A percentile compares a stretch with the other conserved stretches of the same genome.
Evolutionary conservation across 2,888 invertebrate species (phyloP).

Genomic region (Phoenoteleia sp.): DNA sequence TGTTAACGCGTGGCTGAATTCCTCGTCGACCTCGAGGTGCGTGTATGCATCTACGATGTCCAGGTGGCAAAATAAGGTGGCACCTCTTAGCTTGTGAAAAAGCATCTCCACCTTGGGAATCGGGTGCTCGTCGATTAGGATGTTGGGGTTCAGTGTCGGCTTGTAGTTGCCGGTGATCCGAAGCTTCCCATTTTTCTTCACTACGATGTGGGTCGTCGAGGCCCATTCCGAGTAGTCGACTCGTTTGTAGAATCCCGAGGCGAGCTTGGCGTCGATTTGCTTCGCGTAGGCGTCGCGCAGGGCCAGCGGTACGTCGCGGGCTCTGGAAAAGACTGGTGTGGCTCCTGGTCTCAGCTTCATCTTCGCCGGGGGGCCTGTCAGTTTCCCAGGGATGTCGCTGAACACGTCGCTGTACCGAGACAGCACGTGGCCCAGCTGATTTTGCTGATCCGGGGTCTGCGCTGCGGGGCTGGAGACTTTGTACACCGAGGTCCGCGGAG

Average conservation of each 20-base stretch:
- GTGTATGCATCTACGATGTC: conserved; percentile 17
- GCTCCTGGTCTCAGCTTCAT: conserved; percentile 10
- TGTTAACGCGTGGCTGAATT: conserved; percentile 30
- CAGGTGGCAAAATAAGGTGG: conserved; percentile 5
- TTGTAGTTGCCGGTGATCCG: conserved; percentile 40
- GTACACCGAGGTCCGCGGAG: no score
- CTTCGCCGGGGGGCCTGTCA: not conserved
- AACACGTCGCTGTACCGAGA: conserved; percentile 9
- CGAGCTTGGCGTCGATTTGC: not conserved
- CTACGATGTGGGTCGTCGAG: conserved; percentile 24
- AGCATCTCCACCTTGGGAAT: conserved; percentile 30
- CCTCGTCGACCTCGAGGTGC: conserved; percentile 27
- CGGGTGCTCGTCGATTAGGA: conserved; percentile 52
- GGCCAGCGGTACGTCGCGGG: conserved; percentile 14
- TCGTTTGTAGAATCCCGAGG: not conserved
- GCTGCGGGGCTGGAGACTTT: no score
- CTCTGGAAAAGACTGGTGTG: not conserved
- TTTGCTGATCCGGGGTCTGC: no score
- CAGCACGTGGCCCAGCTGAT: no score
- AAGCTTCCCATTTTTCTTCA: conserved; percentile 10
- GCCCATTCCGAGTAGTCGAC: conserved; percentile 33
- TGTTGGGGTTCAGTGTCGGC: conserved; percentile 25
- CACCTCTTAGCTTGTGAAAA: conserved; percentile 28
- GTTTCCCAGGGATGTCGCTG: conserved; percentile 18
- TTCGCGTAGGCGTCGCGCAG: not conserved